phyloP scores from a whole-genome alignment of 1,140 invertebrate genomes.

The Ladona fulva region DNA sequence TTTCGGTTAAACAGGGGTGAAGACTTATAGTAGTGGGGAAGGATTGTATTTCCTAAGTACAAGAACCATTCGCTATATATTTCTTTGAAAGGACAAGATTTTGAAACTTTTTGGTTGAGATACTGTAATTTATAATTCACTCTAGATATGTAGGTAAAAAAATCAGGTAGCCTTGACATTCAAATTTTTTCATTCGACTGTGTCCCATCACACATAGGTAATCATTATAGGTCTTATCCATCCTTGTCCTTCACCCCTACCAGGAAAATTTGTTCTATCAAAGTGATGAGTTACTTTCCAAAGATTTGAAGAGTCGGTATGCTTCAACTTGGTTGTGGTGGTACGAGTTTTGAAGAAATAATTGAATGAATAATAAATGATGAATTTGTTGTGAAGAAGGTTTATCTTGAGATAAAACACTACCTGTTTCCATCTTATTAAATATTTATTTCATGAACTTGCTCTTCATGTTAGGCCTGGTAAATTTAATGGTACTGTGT shows the following conservation, averaged over 20 bases:
- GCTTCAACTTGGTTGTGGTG: conserved; percentile 7
- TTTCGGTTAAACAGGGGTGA: background rate
- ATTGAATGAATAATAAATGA: conserved; percentile 4
- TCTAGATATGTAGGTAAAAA: background rate
- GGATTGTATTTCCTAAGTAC: conserved; percentile 1
- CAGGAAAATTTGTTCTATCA: background rate
- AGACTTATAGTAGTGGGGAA: background rate
- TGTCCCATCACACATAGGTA: conserved; percentile 4
- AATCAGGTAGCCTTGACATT: conserved; percentile 7
- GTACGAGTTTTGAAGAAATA: conserved; percentile 8
- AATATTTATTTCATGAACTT: conserved; percentile 9
- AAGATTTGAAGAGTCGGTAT: background rate
- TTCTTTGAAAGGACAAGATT: background rate
- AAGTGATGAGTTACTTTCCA: conserved; percentile 5
- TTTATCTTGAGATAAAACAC: background rate
- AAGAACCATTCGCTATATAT: background rate
- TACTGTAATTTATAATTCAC: conserved; percentile 7
- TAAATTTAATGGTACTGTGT: conserved; percentile 10
- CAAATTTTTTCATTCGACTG: background rate
- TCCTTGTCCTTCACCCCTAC: background rate
- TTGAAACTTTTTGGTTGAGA: background rate
- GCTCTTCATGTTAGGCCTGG: background rate
- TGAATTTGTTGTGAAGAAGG: conserved; percentile 5
- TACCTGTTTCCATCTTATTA: conserved; percentile 7
- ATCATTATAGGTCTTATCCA: background rate